A percentile compares a stretch with the other conserved stretches of the same genome.
These are phyloP conservation scores for Boleophthalmus pectinirostris DNA, from an alignment of 2,113 vertebrate species.

Conservation along the genomic window DNA sequence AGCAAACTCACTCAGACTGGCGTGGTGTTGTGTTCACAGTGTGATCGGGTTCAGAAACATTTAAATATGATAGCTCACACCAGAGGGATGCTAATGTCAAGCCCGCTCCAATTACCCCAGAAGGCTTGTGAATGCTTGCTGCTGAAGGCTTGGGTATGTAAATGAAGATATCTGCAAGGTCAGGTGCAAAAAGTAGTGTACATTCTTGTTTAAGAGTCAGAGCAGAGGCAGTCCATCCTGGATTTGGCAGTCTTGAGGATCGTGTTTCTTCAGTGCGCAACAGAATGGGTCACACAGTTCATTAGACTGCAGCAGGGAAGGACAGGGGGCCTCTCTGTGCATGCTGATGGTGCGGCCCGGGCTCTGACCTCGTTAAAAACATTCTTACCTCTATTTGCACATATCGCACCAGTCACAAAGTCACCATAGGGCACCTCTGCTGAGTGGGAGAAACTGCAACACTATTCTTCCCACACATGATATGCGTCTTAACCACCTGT, in stretches of 20 bases:
- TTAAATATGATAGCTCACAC: slow-evolving; percentile 42
- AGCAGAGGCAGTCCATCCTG: slow-evolving; percentile 28
- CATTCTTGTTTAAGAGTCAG: slow-evolving; percentile 60
- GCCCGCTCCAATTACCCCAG: slow-evolving; percentile 51
- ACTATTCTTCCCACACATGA: not conserved
- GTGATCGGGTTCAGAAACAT: slow-evolving; percentile 47
- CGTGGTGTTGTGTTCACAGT: slow-evolving; percentile 40
- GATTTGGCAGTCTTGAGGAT: slow-evolving; percentile 54
- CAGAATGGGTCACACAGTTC: slow-evolving; percentile 66
- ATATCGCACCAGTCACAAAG: slow-evolving; percentile 30
- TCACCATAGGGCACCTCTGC: slow-evolving; percentile 10
- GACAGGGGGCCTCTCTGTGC: slow-evolving; percentile 40
- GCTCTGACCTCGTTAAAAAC: slow-evolving; percentile 48
- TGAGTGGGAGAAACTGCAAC: not conserved
- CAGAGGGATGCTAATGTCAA: slow-evolving; percentile 30
- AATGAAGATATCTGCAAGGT: slow-evolving; percentile 60
- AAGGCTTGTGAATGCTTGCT: slow-evolving; percentile 12
- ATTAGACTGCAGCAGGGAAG: slow-evolving; percentile 30
- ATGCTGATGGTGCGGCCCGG: slow-evolving; percentile 49
- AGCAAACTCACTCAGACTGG: slow-evolving; percentile 39
- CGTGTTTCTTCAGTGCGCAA: slow-evolving; percentile 56
- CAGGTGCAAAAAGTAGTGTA: slow-evolving; percentile 48
- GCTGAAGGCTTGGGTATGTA: slow-evolving; percentile 32
- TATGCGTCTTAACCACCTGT: slow-evolving; percentile 6
- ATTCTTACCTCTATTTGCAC: slow-evolving; percentile 41